phyloP scores from a whole-genome alignment of 2,888 invertebrate genomes.

The Yponomeuta cagnagella region DNA sequence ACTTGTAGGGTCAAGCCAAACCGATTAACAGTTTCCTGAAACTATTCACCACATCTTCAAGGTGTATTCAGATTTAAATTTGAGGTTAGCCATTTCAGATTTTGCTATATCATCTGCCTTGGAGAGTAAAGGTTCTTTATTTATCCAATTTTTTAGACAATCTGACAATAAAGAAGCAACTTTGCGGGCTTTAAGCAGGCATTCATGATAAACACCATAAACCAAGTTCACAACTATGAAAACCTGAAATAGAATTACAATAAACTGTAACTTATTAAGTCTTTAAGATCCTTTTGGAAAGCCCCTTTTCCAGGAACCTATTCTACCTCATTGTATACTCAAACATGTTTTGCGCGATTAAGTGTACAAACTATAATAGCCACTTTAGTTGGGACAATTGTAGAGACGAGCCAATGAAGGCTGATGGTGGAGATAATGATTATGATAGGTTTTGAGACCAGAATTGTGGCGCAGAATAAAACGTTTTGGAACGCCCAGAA shows the following conservation, averaged over 20 bases:
- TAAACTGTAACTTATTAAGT: too few relatives aligned
- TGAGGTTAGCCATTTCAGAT: too few relatives aligned
- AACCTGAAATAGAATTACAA: too few relatives aligned
- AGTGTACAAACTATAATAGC: neutral
- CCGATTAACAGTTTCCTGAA: neutral
- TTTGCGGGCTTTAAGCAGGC: too few relatives aligned
- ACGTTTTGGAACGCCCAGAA: neutral
- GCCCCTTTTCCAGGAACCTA: neutral
- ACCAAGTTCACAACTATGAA: too few relatives aligned
- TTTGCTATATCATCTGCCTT: too few relatives aligned
- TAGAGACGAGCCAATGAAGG: neutral
- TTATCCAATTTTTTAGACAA: too few relatives aligned
- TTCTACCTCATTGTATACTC: neutral
- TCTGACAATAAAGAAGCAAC: too few relatives aligned
- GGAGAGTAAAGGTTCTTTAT: too few relatives aligned
- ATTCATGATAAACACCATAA: too few relatives aligned
- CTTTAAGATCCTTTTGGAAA: neutral
- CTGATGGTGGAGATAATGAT: neutral
- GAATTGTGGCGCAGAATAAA: neutral
- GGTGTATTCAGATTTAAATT: too few relatives aligned
- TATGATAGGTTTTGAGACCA: neutral
- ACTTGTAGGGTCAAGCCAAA: neutral
- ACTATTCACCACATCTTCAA: neutral
- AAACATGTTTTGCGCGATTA: neutral
- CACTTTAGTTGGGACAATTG: neutral